Base-by-base conservation (phyloP, 2,797 vertebrate genomes). In the Thripadectes ignobilis region DNA sequence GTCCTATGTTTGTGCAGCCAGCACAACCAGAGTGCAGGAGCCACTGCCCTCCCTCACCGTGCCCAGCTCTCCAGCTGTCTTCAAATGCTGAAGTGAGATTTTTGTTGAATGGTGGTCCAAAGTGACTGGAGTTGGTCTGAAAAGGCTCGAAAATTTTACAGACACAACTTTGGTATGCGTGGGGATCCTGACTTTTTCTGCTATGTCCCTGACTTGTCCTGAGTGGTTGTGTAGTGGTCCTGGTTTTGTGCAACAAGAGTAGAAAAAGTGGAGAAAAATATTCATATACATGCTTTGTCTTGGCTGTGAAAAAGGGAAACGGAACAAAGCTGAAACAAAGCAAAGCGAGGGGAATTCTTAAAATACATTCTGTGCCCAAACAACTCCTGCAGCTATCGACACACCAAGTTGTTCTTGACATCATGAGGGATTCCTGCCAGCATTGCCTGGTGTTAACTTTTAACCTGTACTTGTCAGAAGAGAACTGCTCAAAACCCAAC, bases 401-500 rank as follows among this genome's bases (percentile, higher is more conserved):
- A 22, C 54, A 72, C 24, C 32, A 27, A 72, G n/a, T 45, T 54
- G 54, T 55, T 89, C 71, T 84, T 78, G 79, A 62, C 63, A 45
- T 80, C 66, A 17, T 58, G 59, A 89, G 32, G 55, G 39, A 76
- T 46, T 85, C 79, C 79, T 71, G 54, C 51, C 69, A 48, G 65
- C 0, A 0, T 10, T 57, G 82, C 34, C 57, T 82, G 54, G 14
- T 45, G 72, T 84, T 90, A 88, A 81, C 79, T 86, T 95, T 92
- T 83, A 94, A 81, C 66, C 69, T 92, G 36, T 24, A 26, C 73
- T 90, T 92, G 32, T 94, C 77, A 85, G 51, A 75, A 55, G 63
- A 69, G 52, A 84, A 14, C 23, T 52, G 51, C 62, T 78, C 27
- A 55, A 82, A 81, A 82, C 73, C 66, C 45, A 51, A 92, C 84